phyloP scores from a whole-genome alignment of 1,140 invertebrate genomes.

The Octopus sinensis region DNA sequence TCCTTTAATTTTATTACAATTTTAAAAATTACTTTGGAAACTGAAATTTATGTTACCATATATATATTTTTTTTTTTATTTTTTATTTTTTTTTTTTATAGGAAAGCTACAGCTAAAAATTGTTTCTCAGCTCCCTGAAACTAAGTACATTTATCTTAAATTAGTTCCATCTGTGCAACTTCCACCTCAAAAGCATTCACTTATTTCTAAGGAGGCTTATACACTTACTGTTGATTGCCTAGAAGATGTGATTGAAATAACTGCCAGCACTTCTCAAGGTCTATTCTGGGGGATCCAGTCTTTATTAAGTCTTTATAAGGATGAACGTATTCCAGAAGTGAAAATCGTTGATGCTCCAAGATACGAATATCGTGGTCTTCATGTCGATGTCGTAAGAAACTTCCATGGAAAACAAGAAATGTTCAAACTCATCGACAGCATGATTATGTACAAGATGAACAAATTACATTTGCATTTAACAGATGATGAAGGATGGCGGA shows the following conservation, averaged over 20 bases:
- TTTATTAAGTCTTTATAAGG: conserved; percentile 27
- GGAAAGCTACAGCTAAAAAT: not conserved
- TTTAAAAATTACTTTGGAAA: too few relatives aligned
- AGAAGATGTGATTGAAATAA: conserved; percentile 26
- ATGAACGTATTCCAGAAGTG: conserved; percentile 20
- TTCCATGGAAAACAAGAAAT: conserved; percentile 45
- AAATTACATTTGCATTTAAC: conserved; percentile 52
- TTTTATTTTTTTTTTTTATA: conserved; percentile 11
- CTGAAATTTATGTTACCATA: too few relatives aligned
- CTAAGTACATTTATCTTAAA: not conserved
- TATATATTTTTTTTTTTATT: not conserved
- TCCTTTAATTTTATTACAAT: too few relatives aligned
- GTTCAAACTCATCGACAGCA: conserved; percentile 41
- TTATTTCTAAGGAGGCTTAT: conserved; percentile 27
- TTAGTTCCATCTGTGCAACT: not conserved
- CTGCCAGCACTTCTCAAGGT: conserved; percentile 27
- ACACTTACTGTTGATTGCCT: conserved; percentile 21
- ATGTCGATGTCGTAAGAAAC: conserved; percentile 49
- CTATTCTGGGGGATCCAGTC: conserved; percentile 41
- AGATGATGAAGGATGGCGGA: conserved; percentile 53
- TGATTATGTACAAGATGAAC: conserved; percentile 52
- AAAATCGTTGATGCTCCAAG: conserved; percentile 34
- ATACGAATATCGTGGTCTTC: conserved; percentile 45
- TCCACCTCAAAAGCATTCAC: not conserved
- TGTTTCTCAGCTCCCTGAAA: not conserved